These are phyloP conservation scores for Parotia lawesii DNA, from an alignment of 2,113 vertebrate genomes.

Conservation along the genomic window DNA sequence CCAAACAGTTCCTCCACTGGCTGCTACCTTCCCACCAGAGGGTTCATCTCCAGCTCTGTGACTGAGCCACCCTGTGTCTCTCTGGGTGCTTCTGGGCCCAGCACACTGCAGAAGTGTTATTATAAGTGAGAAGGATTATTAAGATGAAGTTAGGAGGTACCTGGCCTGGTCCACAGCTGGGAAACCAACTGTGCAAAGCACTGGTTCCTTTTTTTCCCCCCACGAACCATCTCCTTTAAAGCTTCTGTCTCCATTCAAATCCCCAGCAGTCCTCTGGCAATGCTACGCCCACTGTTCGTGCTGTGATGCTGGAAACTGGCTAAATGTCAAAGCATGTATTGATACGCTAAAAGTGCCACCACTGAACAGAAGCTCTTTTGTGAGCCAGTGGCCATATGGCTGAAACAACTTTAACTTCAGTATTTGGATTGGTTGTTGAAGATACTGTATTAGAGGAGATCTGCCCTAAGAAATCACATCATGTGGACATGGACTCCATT, in stretches of 20 bases:
- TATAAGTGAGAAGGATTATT: background rate
- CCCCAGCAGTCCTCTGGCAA: accelerated
- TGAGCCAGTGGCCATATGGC: background rate
- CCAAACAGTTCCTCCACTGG: background rate
- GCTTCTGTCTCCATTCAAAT: background rate
- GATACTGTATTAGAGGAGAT: accelerated
- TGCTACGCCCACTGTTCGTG: background rate
- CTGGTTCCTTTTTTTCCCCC: background rate
- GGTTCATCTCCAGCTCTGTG: background rate
- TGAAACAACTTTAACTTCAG: background rate
- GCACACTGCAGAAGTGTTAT: accelerated
- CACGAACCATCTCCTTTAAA: background rate
- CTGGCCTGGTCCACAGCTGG: background rate
- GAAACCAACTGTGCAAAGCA: background rate
- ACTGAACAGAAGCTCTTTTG: background rate
- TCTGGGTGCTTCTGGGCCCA: background rate
- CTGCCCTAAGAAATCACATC: accelerated
- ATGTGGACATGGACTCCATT: background rate
- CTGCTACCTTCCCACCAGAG: background rate
- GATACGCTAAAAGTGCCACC: background rate
- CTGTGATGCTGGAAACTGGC: background rate
- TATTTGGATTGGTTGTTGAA: background rate
- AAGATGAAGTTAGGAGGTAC: background rate
- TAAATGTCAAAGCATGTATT: background rate
- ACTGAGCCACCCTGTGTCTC: background rate